phyloP scores from a whole-genome alignment of 2,888 invertebrate genomes.

The Candidula unifasciata region DNA sequence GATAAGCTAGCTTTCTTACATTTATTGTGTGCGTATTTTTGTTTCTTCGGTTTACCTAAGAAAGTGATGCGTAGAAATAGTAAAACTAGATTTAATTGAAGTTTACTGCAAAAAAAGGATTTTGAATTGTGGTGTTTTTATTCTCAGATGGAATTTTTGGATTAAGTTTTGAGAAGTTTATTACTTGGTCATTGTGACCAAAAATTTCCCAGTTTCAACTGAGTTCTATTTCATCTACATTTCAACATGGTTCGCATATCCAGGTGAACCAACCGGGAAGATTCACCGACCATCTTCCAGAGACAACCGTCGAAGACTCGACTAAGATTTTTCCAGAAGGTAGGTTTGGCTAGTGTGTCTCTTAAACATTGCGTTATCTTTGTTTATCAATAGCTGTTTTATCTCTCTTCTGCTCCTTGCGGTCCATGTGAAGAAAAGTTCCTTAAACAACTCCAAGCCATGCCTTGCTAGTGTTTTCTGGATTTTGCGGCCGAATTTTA shows the following conservation, averaged over 20 bases:
- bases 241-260: not conserved
- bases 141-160: conserved; percentile 1
- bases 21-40: too few species aligned
- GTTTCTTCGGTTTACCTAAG: too few species aligned
- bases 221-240: not conserved
- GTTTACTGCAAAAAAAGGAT: not conserved
- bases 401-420: too few species aligned
- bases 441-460: too few species aligned
- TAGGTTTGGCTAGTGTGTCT: not conserved
- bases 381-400: not conserved
- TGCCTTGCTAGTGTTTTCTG: too few species aligned
- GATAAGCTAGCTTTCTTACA: too few species aligned
- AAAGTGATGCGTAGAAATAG: too few species aligned
- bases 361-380: not conserved
- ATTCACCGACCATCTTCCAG: not conserved
- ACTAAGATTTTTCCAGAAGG: conserved; percentile 20
- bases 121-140: not conserved
- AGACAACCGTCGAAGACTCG: not conserved
- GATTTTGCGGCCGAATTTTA: too few species aligned
- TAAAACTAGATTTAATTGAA: too few species aligned
- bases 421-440: too few species aligned
- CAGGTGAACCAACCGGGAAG: not conserved
- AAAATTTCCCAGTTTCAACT: not conserved
- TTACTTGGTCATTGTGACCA: not conserved
- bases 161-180: not conserved